phyloP scores from a whole-genome alignment of 1,140 invertebrate species.

The Saccostrea echinata region DNA sequence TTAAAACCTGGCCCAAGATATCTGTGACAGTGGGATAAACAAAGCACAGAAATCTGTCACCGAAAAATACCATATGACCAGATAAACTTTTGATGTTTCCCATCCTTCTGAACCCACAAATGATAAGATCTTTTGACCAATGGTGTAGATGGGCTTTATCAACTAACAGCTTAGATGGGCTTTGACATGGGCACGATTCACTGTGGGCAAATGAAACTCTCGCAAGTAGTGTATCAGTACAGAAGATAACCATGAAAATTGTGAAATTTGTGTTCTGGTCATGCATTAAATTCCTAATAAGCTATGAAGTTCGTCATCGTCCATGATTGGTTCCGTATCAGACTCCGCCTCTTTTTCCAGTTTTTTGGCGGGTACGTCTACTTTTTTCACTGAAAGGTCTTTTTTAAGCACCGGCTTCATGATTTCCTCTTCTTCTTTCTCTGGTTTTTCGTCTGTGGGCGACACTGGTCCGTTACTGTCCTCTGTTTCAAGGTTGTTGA shows the following conservation, averaged over 20 bases:
- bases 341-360: conserved; percentile 59
- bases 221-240: background rate
- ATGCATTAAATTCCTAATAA: conserved; percentile 68
- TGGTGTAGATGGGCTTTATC: background rate
- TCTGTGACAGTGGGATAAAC: too few relatives aligned
- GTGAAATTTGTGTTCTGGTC: background rate
- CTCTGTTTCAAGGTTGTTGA: background rate
- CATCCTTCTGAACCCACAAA: background rate
- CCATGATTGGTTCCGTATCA: conserved; percentile 68
- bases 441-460: conserved; percentile 43
- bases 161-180: background rate
- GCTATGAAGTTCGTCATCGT: conserved; percentile 73
- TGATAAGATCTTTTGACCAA: background rate
- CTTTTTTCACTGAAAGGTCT: conserved; percentile 18
- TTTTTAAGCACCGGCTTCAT: conserved; percentile 51
- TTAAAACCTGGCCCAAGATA: too few relatives aligned
- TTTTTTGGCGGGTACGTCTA: conserved; percentile 8
- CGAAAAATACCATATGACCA: background rate
- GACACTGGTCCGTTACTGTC: conserved; percentile 49
- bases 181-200: background rate
- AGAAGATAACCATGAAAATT: background rate
- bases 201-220: background rate
- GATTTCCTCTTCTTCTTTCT: conserved; percentile 47
- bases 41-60: too few relatives aligned
- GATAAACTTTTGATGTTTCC: background rate